Evolutionary conservation across 2,113 vertebrate genomes (phyloP).

Genomic region (Pitta sordida): DNA sequence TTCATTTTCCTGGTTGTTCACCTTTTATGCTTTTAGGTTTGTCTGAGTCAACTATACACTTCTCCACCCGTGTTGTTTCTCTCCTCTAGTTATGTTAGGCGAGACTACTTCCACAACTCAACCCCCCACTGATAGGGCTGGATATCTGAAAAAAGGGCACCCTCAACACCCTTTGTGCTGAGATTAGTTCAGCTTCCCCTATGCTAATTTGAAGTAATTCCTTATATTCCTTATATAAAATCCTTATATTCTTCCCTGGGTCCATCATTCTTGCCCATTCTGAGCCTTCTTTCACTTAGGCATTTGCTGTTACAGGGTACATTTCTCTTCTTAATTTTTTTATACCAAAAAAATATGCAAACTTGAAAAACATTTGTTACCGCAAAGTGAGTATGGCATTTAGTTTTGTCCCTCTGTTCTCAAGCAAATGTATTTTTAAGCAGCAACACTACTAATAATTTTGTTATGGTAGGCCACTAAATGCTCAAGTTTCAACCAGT

Average conservation of each 20-base stretch:
- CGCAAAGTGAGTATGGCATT: not conserved
- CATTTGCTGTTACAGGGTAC: not conserved
- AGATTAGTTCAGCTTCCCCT: not conserved
- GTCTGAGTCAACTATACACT: not conserved
- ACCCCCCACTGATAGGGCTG: not conserved
- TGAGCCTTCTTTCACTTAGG: not conserved
- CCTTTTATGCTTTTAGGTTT: not conserved
- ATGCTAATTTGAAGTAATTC: not conserved
- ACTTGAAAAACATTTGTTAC: not conserved
- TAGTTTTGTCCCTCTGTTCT: not conserved
- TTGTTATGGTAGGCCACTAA: not conserved
- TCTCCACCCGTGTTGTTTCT: not conserved
- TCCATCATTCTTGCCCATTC: not conserved
- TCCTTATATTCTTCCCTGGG: not conserved
- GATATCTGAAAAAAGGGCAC: not conserved
- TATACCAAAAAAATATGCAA: not conserved
- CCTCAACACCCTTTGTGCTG: not conserved
- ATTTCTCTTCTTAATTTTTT: not conserved
- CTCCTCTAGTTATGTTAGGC: not conserved
- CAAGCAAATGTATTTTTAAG: not conserved
- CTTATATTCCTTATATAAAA: no score
- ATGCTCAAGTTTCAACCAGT: not conserved
- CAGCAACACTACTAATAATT: not conserved
- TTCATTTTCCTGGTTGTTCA: not conserved
- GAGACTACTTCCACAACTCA: not conserved